These are phyloP conservation scores for Allobates femoralis DNA, from an alignment of 2,797 vertebrate species.

Conservation along the genomic window DNA sequence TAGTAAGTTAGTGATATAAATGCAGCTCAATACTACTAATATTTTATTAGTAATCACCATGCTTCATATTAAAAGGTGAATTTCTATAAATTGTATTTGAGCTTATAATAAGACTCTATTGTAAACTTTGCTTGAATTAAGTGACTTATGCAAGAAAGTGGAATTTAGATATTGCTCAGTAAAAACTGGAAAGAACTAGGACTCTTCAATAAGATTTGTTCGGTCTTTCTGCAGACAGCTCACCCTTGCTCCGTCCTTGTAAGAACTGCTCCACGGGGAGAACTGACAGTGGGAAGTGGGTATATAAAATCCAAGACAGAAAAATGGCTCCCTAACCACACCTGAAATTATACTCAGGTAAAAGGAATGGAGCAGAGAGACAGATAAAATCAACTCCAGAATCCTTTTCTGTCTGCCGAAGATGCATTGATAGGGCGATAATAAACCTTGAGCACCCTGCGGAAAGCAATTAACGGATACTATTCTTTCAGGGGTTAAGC, in stretches of 20 bases:
- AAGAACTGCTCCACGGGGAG: slow-evolving; percentile 49
- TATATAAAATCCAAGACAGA: slow-evolving; percentile 62
- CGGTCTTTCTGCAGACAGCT: slow-evolving; percentile 29
- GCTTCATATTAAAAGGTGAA: background rate
- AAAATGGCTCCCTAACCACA: slow-evolving; percentile 60
- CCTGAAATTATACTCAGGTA: slow-evolving; percentile 63
- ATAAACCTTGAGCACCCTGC: slow-evolving; percentile 48
- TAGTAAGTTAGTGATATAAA: background rate
- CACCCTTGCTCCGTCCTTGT: slow-evolving; percentile 62
- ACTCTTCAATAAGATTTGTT: slow-evolving; percentile 13
- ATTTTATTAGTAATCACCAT: background rate
- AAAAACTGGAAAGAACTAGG: background rate
- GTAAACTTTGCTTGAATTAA: background rate
- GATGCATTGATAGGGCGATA: slow-evolving; percentile 33
- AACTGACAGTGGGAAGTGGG: slow-evolving; percentile 53
- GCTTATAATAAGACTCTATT: background rate
- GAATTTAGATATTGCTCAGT: background rate
- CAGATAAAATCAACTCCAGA: slow-evolving; percentile 49
- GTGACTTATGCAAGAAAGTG: background rate
- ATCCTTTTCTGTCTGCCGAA: slow-evolving; percentile 45
- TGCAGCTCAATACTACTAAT: background rate
- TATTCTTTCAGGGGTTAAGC: slow-evolving; percentile 36
- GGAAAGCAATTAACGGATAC: slow-evolving; percentile 21
- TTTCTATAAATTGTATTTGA: background rate
- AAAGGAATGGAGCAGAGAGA: slow-evolving; percentile 55